phyloP scores from a whole-genome alignment of 1,140 invertebrate species.

The Aphidius ervi region DNA sequence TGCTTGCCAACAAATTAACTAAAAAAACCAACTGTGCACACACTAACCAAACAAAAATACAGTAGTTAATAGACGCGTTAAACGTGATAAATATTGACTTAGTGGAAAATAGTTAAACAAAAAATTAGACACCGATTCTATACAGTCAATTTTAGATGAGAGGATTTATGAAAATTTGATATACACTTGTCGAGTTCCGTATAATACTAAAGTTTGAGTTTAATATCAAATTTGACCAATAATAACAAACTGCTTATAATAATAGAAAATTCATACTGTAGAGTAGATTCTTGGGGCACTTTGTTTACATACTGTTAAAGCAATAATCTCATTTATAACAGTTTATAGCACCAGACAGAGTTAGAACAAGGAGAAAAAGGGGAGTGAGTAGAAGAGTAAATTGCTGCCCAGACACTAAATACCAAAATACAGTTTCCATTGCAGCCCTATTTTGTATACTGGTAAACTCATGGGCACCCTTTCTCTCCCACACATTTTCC shows the following conservation, averaged over 20 bases:
- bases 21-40: conserved; percentile 2
- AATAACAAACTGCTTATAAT: background rate
- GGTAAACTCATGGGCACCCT: conserved; percentile 6
- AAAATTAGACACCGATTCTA: too few relatives aligned
- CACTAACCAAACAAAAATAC: background rate
- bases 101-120: too few relatives aligned
- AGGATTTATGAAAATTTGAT: too few relatives aligned
- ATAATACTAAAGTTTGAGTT: too few relatives aligned
- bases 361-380: conserved; percentile 1
- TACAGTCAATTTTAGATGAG: too few relatives aligned
- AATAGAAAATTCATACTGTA: background rate
- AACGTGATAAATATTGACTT: too few relatives aligned
- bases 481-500: conserved; percentile 3
- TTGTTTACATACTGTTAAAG: conserved; percentile 25
- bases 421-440: conserved; percentile 28
- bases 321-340: conserved; percentile 45
- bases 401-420: conserved; percentile 23
- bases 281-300: background rate
- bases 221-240: too few relatives aligned
- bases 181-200: too few relatives aligned
- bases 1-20: conserved; percentile 39
- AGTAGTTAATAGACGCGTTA: background rate
- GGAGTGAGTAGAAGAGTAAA: conserved; percentile 18
- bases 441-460: conserved; percentile 12
- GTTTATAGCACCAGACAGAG: conserved; percentile 36